phyloP scores from a whole-genome alignment of 2,888 invertebrate species.

The Stenchaetothrips biformis region DNA sequence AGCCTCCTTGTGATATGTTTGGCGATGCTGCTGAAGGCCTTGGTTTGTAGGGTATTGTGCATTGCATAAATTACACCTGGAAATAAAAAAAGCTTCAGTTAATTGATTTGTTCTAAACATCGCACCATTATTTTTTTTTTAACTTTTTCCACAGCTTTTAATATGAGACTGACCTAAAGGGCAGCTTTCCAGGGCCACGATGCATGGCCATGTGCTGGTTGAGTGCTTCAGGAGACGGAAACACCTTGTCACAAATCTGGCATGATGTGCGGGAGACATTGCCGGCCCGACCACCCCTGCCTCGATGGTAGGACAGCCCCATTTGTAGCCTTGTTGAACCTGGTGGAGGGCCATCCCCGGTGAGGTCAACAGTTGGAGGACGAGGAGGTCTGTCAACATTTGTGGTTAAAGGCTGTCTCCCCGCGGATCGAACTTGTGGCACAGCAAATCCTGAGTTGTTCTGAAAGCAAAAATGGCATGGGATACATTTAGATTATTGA shows the following conservation, averaged over 20 bases:
- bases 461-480: conserved; percentile 31
- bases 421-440: conserved; percentile 45
- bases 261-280: conserved; percentile 35
- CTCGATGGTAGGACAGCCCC: conserved; percentile 38
- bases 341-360: conserved; percentile 37
- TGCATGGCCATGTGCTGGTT: conserved; percentile 50
- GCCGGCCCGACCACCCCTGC: conserved; percentile 40
- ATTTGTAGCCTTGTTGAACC: not conserved
- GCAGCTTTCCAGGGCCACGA: conserved; percentile 48
- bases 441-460: conserved; percentile 45
- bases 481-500: not conserved
- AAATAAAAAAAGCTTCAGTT: conserved; percentile 26
- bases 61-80: conserved; percentile 63
- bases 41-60: conserved; percentile 64
- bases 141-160: conserved; percentile 35
- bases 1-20: conserved; percentile 55
- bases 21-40: conserved; percentile 58
- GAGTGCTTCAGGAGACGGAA: conserved; percentile 48
- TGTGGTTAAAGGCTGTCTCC: conserved; percentile 38
- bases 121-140: not conserved
- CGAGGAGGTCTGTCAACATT: conserved; percentile 48
- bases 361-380: conserved; percentile 49
- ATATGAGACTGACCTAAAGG: conserved; percentile 44
- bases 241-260: conserved; percentile 50
- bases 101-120: not conserved